Evolutionary conservation across 2,113 vertebrate genomes (phyloP), one percentile per base, ranked within the genome.

Genomic region (Scartelaos histophorus): DNA sequence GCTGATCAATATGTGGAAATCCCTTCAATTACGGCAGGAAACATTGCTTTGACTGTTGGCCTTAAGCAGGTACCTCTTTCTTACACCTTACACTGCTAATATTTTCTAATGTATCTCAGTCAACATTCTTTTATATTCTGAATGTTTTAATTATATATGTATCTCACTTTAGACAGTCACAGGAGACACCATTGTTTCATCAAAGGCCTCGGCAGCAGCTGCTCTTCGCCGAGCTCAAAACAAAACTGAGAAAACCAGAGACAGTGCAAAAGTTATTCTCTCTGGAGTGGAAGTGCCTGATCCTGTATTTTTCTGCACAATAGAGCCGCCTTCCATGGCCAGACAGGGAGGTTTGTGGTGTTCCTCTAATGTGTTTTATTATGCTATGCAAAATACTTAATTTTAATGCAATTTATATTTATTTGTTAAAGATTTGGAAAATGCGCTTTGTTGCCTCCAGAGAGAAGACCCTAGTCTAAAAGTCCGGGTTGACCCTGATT

Each of bases 261-360:
- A 91, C 0, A 2, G 43, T 0, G 87, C 87, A 66, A 93, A 74
- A 51, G 92, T 96, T 67, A 69, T 97, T 9, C 88, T 99, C 38
- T 96, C 96, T 0, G 96, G 96, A 0, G 95, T 99, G 67, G 97
- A 99, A 79, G 79, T 99, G 57, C 97, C 97, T n/a, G 96, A 99
- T 10, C 97, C 98, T 0, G 98, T 99, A 54, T 99, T 98, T 92
- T 99, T 99, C 89, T 99, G 98, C 88, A 96, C 97, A n/a, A 95
- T 99, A 76, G 97, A 99, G 61, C 96, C 96, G 0, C 95, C 97
- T 16, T 95, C 96, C n/a, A 19, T 95, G 91, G 89, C 96, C 80
- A 98, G 91, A 85, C 97, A 98, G 71, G 85, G 94, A 79, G 97
- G 97, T 99, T 82, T 56, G 76, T 56, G 35, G 67, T 53, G 21